These are phyloP conservation scores for Stegana nigrithorax DNA, from an alignment of 2,888 invertebrate genomes.

Conservation along the genomic window DNA sequence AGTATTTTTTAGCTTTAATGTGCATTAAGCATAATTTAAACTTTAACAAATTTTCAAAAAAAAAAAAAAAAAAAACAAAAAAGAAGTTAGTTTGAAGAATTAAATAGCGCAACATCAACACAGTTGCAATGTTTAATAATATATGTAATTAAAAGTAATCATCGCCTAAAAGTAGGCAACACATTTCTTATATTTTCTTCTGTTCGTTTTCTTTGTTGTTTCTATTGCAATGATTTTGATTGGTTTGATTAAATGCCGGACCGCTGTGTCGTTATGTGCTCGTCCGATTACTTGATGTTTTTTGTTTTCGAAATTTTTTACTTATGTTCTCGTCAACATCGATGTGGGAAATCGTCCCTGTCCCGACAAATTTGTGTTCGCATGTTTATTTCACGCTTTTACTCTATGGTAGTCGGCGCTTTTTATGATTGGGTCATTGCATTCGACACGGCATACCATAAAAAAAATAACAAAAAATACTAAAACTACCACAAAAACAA, in stretches of 20 bases:
- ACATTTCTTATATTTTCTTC: not conserved
- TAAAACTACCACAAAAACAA: constrained; percentile 1
- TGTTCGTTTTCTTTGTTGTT: not conserved
- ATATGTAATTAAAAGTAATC: no score
- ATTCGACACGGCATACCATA: not conserved
- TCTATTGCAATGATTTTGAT: not conserved
- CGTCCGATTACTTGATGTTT: no score
- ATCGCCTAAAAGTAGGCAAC: constrained; percentile 5
- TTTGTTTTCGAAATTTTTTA: no score
- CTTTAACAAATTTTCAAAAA: no score
- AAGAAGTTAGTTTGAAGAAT: no score
- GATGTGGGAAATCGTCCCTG: not conserved
- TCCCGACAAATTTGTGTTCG: not conserved
- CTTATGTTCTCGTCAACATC: not conserved
- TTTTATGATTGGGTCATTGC: not conserved
- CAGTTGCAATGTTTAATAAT: no score
- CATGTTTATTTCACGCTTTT: not conserved
- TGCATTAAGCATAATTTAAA: no score
- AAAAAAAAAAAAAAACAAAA: not conserved
- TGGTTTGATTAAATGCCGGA: not conserved
- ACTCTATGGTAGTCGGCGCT: not conserved
- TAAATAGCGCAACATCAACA: no score
- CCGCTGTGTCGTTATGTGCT: no score
- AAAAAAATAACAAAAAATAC: not conserved
- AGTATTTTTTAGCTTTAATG: no score